Evolutionary conservation across 1,140 invertebrate genomes (phyloP).

Genomic region (Listronotus oregonensis): DNA sequence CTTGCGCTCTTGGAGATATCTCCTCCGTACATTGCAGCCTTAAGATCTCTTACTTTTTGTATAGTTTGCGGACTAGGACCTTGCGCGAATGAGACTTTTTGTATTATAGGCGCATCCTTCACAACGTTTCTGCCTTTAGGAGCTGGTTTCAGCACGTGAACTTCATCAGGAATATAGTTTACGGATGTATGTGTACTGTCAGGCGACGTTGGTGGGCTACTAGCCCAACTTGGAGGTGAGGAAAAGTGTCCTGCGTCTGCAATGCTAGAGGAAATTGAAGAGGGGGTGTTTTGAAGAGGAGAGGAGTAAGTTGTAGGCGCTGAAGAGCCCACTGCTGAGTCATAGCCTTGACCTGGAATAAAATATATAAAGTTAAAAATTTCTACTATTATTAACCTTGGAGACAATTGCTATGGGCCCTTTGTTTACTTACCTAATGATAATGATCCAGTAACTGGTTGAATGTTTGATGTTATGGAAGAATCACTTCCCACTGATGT

Average conservation of each 20-base stretch:
- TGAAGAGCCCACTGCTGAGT: slow-evolving; percentile 66
- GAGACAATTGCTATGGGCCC: no score
- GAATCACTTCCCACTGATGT: slow-evolving; percentile 59
- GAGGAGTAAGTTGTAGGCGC: slow-evolving; percentile 57
- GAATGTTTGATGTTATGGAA: slow-evolving; percentile 54
- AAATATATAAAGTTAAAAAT: not conserved
- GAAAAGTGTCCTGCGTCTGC: slow-evolving; percentile 56
- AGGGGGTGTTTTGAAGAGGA: slow-evolving; percentile 58
- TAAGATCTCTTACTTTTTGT: slow-evolving; percentile 31
- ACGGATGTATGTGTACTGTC: slow-evolving; percentile 59
- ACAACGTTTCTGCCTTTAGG: slow-evolving; percentile 27
- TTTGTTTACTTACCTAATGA: slow-evolving; percentile 42
- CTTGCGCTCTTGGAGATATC: slow-evolving; percentile 42
- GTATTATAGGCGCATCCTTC: slow-evolving; percentile 55
- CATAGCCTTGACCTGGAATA: slow-evolving; percentile 51
- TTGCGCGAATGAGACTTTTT: slow-evolving; percentile 65
- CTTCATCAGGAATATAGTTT: slow-evolving; percentile 62
- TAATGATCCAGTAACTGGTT: slow-evolving; percentile 58
- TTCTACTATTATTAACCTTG: not conserved
- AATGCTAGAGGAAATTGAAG: slow-evolving; percentile 52
- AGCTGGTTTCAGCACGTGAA: slow-evolving; percentile 38
- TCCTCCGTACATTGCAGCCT: slow-evolving; percentile 17
- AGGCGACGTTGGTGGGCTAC: slow-evolving; percentile 64
- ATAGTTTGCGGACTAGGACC: slow-evolving; percentile 62
- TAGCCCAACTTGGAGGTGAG: slow-evolving; percentile 66